Evolutionary conservation across 2,797 vertebrate genomes (phyloP).

Genomic region (Brotula barbata): DNA sequence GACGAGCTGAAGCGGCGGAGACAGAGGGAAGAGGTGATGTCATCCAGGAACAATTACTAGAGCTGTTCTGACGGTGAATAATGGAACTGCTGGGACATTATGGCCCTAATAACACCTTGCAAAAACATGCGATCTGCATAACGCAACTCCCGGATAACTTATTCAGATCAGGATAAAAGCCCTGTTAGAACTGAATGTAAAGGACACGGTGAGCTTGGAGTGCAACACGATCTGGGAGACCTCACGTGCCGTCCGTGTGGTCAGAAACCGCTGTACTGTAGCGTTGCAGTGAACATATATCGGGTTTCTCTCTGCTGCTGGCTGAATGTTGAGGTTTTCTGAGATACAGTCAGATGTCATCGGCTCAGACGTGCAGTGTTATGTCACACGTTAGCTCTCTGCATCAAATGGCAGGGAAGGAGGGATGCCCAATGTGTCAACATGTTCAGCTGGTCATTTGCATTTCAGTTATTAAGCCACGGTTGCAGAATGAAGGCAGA

Average conservation of each 20-base stretch:
- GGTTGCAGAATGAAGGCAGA: conserved; percentile 6
- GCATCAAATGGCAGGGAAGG: conserved; percentile 22
- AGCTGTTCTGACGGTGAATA: conserved; percentile 32
- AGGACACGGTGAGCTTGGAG: too few species aligned
- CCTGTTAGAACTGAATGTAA: too few species aligned
- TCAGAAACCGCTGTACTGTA: too few species aligned
- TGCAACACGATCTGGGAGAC: too few species aligned
- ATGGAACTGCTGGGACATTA: conserved; percentile 29
- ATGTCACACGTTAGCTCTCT: conserved; percentile 26
- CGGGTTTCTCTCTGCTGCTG: background rate
- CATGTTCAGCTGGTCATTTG: conserved; percentile 39
- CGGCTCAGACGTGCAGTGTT: conserved; percentile 23
- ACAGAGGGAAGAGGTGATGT: conserved; percentile 20
- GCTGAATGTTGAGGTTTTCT: conserved; percentile 31
- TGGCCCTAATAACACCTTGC: background rate
- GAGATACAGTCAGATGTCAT: conserved; percentile 36
- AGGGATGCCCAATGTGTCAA: conserved; percentile 34
- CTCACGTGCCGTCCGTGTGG: too few species aligned
- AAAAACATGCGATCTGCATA: too few species aligned
- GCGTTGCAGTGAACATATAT: too few species aligned
- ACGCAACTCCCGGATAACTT: too few species aligned
- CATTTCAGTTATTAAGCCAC: conserved; percentile 33
- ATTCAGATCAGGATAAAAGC: too few species aligned
- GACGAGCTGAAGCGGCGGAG: background rate
- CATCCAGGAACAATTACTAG: conserved; percentile 24